Evolutionary conservation across 2,113 vertebrate species (phyloP), one percentile per base, ranked within the genome.

Genomic region (Neoarius graeffei): DNA sequence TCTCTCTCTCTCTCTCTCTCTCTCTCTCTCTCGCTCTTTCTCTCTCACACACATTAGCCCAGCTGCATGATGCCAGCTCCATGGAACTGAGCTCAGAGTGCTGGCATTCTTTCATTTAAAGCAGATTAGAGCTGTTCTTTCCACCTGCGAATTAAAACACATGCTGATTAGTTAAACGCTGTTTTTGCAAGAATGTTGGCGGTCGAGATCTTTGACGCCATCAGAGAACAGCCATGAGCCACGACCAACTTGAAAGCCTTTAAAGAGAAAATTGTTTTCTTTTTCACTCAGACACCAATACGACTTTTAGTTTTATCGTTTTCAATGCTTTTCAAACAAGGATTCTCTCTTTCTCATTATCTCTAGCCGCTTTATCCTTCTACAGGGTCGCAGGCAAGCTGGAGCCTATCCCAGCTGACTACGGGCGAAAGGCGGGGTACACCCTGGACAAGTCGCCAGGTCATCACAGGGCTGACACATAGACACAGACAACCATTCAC

Each of bases 111-210:
- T 91, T 91, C 77, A 87, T 90, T 87, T 90, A 85, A 85, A 80
- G 76, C 84, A 86, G 86, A 91, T 91, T 91, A 90, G 54, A 79
- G 84, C 10, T 23, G 35, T 59, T 11, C 42, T 76, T 88, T 88
- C 81, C 82, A 69, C 48, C 81, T 60, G 52, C 87, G 89, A 88
- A 91, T 91, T 91, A 90, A 91, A 91, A 77, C 88, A 66, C 50
- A 79, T 8, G 50, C 30, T 87, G 88, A 90, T 90, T 89, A 88
- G 85, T 77, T 90, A 81, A 90, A 89, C 73, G 83, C 76, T 82
- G 89, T 88, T 86, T 88, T 86, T 77, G 69, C 81, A 59, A 52
- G 73, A 83, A 42, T 42, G 82, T 67, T 85, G 67, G 11, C 10
- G 50, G 69, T 60, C 71, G 57, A 62, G 59, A 81, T 79, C 23